These are phyloP conservation scores for Catharus minimus DNA, from an alignment of 2,113 vertebrate genomes.

Conservation along the genomic window DNA sequence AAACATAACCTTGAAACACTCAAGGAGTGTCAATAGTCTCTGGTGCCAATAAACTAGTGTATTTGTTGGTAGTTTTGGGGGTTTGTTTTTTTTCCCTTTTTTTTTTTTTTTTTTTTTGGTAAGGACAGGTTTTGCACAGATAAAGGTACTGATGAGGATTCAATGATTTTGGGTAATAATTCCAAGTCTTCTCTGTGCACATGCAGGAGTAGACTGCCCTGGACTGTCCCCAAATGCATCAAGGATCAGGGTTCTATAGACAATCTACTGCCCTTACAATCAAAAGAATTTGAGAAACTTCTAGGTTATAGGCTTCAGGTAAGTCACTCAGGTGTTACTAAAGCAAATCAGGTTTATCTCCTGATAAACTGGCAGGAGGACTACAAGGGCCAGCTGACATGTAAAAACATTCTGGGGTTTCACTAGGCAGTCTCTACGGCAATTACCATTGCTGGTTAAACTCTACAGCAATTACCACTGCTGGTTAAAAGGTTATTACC, in stretches of 20 bases:
- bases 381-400: background rate
- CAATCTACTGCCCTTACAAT: background rate
- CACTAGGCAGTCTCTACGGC: background rate
- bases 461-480: too few relatives aligned
- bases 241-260: background rate
- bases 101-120: background rate
- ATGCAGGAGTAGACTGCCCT: background rate
- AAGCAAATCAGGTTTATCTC: background rate
- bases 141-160: background rate
- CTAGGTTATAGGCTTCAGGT: background rate
- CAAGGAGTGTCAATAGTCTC: background rate
- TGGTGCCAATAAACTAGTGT: background rate
- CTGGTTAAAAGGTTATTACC: background rate
- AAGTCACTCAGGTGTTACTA: background rate
- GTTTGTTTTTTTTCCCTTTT: too few relatives aligned
- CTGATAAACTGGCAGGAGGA: background rate
- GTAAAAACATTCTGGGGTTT: background rate
- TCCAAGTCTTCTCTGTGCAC: background rate
- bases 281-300: background rate
- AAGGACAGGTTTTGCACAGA: background rate
- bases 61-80: fast-evolving
- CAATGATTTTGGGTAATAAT: background rate
- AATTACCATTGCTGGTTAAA: background rate
- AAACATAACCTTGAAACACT: background rate
- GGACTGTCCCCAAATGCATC: background rate